These are phyloP conservation scores for Notechis scutatus DNA, from an alignment of 2,113 vertebrate species.

Conservation along the genomic window DNA sequence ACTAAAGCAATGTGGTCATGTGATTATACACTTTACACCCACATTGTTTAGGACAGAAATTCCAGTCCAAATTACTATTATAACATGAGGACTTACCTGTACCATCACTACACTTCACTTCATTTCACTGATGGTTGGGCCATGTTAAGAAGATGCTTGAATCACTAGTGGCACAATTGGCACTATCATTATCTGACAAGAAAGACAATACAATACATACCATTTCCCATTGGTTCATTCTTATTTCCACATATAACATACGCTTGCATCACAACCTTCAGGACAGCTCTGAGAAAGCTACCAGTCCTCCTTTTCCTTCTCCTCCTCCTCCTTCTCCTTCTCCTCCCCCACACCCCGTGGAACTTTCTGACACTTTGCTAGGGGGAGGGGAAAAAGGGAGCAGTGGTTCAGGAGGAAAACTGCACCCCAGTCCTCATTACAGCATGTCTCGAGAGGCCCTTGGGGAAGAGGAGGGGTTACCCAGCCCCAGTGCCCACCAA, in stretches of 20 bases:
- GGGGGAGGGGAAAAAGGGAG: background rate
- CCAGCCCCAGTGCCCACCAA: background rate
- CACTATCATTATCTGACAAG: background rate
- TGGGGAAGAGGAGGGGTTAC: background rate
- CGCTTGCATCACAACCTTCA: background rate
- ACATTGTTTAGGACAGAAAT: background rate
- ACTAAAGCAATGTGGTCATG: background rate
- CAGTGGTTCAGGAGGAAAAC: background rate
- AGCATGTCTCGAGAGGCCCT: background rate
- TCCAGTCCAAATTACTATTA: background rate
- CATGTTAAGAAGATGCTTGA: background rate
- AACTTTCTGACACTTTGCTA: background rate
- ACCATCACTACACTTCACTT: background rate
- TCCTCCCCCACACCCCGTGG: too few relatives aligned
- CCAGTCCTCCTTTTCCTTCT: background rate
- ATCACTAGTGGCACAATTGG: background rate
- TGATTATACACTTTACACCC: background rate
- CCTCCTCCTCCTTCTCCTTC: too few relatives aligned
- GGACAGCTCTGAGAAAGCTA: background rate
- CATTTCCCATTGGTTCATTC: background rate
- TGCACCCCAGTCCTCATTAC: background rate
- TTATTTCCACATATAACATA: background rate
- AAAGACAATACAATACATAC: background rate
- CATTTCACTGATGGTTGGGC: background rate
- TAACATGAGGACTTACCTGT: background rate